A percentile compares a stretch with the other conserved stretches of the same genome.
phyloP scores from a whole-genome alignment of 2,888 invertebrate species.

The Nymphalis polychloros region DNA sequence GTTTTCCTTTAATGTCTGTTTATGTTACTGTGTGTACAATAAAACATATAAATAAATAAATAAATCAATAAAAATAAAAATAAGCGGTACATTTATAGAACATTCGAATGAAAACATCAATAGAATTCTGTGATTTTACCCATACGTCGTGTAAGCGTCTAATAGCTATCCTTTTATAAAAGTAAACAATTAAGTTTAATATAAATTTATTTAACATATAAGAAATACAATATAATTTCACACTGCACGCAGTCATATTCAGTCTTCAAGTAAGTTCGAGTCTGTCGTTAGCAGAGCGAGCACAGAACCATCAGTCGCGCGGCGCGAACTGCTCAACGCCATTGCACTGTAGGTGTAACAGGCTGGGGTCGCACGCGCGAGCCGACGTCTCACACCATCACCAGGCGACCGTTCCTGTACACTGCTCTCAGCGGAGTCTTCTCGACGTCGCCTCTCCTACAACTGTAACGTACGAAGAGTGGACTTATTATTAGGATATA shows the following conservation, averaged over 20 bases:
- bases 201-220: background rate
- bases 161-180: too few relatives aligned
- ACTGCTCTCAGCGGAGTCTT: conserved; percentile 37
- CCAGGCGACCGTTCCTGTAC: conserved; percentile 42
- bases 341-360: too few relatives aligned
- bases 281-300: background rate
- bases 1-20: too few relatives aligned
- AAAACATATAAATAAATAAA: too few relatives aligned
- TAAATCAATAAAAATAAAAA: too few relatives aligned
- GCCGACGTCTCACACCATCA: conserved; percentile 35
- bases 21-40: too few relatives aligned
- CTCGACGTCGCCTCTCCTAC: conserved; percentile 35
- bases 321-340: background rate
- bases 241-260: background rate
- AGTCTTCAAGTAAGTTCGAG: background rate
- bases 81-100: too few relatives aligned
- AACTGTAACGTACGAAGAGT: conserved; percentile 13
- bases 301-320: background rate
- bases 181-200: too few relatives aligned
- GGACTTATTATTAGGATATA: too few relatives aligned
- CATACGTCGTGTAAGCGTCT: too few relatives aligned
- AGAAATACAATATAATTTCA: background rate
- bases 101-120: too few relatives aligned
- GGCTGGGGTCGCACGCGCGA: background rate
- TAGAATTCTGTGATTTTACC: too few relatives aligned